phyloP scores from a whole-genome alignment of 2,113 vertebrate species.

The Saiga tatarica region DNA sequence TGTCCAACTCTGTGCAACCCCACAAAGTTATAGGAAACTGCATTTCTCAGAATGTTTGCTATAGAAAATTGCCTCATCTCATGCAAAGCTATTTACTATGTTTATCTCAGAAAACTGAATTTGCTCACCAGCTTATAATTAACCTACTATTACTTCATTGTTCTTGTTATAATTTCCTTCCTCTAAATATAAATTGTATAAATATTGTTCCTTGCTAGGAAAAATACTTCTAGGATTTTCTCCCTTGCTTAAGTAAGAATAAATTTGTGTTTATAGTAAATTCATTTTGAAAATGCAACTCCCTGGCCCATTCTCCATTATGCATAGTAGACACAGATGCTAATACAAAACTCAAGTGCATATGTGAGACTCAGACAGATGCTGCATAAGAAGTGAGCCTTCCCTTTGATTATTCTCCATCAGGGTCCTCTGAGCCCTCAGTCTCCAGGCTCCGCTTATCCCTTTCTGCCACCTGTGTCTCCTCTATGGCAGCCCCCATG shows the following conservation, averaged over 20 bases:
- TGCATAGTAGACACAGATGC: neutral
- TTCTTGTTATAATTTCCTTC: neutral
- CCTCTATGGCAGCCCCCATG: too few species aligned
- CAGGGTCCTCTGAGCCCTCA: too few species aligned
- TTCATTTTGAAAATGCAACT: neutral
- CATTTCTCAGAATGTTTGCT: neutral
- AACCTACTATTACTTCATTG: neutral
- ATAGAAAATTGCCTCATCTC: neutral
- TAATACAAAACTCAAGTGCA: neutral
- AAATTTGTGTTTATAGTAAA: neutral
- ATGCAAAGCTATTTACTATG: neutral
- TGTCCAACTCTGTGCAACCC: too few species aligned
- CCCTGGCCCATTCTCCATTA: neutral
- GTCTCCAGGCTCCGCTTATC: neutral
- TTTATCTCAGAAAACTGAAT: neutral
- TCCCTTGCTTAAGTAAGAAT: neutral
- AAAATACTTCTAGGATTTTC: neutral
- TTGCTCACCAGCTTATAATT: neutral
- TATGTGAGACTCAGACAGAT: accelerated
- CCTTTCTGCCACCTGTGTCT: neutral
- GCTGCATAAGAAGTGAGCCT: neutral
- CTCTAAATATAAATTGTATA: neutral
- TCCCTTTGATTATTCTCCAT: neutral
- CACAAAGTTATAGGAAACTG: neutral
- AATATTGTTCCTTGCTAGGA: neutral